phyloP scores from a whole-genome alignment of 2,113 vertebrate species.

The Anguilla rostrata region DNA sequence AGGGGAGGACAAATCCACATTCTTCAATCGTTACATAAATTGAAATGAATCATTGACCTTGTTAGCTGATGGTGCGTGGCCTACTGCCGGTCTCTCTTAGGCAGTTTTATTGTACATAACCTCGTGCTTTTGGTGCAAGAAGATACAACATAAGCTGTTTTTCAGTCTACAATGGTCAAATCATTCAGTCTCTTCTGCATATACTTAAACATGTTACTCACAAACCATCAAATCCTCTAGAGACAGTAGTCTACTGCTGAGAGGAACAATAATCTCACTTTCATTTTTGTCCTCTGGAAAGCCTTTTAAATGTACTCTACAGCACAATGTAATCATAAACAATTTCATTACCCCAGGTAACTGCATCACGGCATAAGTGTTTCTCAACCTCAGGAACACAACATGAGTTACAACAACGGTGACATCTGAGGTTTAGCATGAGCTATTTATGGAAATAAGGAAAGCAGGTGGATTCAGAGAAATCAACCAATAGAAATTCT shows the following conservation, averaged over 20 bases:
- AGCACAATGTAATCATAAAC: not conserved
- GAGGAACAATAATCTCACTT: slow-evolving; percentile 2
- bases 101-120: too few relatives aligned
- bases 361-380: not conserved
- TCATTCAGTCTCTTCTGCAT: not conserved
- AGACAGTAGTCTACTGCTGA: not conserved
- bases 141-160: too few relatives aligned
- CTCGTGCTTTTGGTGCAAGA: too few relatives aligned
- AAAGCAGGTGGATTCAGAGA: not conserved
- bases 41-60: too few relatives aligned
- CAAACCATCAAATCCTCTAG: not conserved
- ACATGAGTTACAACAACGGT: not conserved
- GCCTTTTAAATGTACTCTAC: not conserved
- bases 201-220: not conserved
- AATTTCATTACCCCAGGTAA: slow-evolving; percentile 21
- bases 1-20: too few relatives aligned
- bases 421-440: not conserved
- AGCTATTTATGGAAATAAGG: not conserved
- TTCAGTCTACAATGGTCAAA: not conserved
- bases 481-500: not conserved
- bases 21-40: too few relatives aligned
- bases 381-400: not conserved
- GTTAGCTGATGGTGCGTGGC: too few relatives aligned
- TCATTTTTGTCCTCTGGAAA: not conserved
- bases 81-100: too few relatives aligned